Percentiles rank a stretch among this genome's conserved stretches.
These are phyloP conservation scores for Mionectes olivaceus DNA, from an alignment of 2,797 vertebrate genomes.

Conservation along the genomic window DNA sequence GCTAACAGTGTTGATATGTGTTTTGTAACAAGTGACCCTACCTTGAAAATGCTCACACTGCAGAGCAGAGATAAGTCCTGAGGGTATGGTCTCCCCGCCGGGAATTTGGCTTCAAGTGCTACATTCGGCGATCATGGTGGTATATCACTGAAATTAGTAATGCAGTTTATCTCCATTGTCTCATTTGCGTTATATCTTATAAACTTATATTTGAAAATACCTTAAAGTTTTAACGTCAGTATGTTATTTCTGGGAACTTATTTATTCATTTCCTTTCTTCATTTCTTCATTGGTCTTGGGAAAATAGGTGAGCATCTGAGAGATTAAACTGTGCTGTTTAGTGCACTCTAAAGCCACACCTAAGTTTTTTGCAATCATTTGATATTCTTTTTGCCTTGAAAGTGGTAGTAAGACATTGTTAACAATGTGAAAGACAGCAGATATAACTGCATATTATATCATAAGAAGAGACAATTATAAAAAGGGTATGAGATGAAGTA, in stretches of 20 bases:
- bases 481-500: conserved; percentile 76
- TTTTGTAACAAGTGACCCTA: background rate
- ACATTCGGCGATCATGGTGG: background rate
- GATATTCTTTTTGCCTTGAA: conserved; percentile 56
- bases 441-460: conserved; percentile 71
- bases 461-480: conserved; percentile 77
- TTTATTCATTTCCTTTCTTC: conserved; percentile 27
- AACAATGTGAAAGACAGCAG: conserved; percentile 65
- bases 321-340: background rate
- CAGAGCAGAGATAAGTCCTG: background rate
- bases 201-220: background rate
- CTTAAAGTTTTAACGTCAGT: background rate
- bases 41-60: background rate
- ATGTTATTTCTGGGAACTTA: background rate
- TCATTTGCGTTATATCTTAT: background rate
- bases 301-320: conserved; percentile 15
- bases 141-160: background rate
- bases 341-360: conserved; percentile 9
- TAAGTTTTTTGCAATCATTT: conserved; percentile 53
- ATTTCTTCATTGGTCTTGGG: background rate
- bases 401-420: conserved; percentile 65
- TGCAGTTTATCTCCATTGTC: background rate
- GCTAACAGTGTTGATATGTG: background rate
- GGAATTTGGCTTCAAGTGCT: background rate
- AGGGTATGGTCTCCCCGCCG: background rate